Conservation (phyloP, 2,888 invertebrate species). For the Tiliacea aurago region DNA sequence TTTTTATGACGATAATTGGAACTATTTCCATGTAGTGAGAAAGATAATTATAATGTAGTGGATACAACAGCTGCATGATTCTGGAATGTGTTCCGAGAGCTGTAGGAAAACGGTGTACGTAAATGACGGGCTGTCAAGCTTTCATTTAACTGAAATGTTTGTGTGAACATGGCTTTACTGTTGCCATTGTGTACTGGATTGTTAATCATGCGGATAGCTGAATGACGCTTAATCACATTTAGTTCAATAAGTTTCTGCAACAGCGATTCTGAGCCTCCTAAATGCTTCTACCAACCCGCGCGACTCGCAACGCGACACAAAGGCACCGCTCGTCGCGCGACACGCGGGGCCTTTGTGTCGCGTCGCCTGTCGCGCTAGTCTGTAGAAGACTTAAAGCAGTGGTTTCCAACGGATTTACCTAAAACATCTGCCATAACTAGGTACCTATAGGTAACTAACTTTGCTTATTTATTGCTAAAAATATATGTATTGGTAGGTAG, state of each 20-base stretch:
- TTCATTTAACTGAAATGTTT: conserved; percentile 16
- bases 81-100: conserved; percentile 15
- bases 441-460: too few species aligned
- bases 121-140: conserved; percentile 32
- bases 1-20: conserved; percentile 45
- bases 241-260: background rate
- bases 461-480: background rate
- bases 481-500: too few species aligned
- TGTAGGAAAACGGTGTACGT: conserved; percentile 4
- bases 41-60: conserved; percentile 49
- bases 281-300: too few species aligned
- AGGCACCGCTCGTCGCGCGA: too few species aligned
- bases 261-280: background rate
- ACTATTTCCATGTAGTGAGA: conserved; percentile 39
- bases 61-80: conserved; percentile 22
- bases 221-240: background rate
- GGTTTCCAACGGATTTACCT: background rate
- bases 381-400: background rate
- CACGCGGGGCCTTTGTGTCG: too few species aligned
- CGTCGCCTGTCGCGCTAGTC: too few species aligned
- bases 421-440: background rate
- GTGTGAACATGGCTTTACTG: conserved; percentile 7
- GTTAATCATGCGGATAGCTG: background rate
- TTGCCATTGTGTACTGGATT: background rate
- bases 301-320: too few species aligned